These are phyloP conservation scores for Hydraecia micacea DNA, from an alignment of 2,888 invertebrate species.

Conservation along the genomic window DNA sequence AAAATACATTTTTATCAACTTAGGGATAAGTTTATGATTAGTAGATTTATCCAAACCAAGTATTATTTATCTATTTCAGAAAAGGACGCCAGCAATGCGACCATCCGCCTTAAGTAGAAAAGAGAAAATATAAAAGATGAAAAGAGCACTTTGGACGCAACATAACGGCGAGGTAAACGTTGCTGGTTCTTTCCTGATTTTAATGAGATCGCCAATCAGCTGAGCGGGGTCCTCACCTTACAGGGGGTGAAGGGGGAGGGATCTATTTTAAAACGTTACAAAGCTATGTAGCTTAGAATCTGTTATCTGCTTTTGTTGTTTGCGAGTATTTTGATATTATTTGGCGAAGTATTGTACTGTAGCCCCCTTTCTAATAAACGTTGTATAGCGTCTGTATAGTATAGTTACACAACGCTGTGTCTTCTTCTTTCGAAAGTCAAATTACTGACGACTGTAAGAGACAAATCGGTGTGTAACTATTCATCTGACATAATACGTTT, in stretches of 20 bases:
- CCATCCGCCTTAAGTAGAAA: constrained; percentile 53
- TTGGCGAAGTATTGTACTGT: not conserved
- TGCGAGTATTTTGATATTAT: constrained; percentile 19
- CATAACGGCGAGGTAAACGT: constrained; percentile 77
- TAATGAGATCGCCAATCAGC: constrained; percentile 87
- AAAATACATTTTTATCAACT: no score
- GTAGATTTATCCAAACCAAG: constrained; percentile 1
- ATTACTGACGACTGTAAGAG: no score
- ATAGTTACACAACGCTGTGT: no score
- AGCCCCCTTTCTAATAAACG: no score
- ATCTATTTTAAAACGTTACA: constrained; percentile 61
- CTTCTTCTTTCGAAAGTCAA: no score
- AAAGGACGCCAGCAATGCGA: constrained; percentile 16
- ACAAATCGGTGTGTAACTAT: no score
- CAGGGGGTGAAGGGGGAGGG: constrained; percentile 45
- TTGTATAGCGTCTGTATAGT: no score
- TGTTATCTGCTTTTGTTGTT: constrained; percentile 39
- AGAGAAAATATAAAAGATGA: constrained; percentile 62
- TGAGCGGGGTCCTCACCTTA: constrained; percentile 54
- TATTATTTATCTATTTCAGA: constrained; percentile 40
- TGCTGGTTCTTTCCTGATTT: constrained; percentile 82
- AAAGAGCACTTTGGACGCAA: constrained; percentile 69
- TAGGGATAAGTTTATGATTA: not conserved
- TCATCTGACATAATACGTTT: no score
- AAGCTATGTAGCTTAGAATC: constrained; percentile 55